Conservation (phyloP, 2,888 invertebrate species). For the Andrena fulva region DNA sequence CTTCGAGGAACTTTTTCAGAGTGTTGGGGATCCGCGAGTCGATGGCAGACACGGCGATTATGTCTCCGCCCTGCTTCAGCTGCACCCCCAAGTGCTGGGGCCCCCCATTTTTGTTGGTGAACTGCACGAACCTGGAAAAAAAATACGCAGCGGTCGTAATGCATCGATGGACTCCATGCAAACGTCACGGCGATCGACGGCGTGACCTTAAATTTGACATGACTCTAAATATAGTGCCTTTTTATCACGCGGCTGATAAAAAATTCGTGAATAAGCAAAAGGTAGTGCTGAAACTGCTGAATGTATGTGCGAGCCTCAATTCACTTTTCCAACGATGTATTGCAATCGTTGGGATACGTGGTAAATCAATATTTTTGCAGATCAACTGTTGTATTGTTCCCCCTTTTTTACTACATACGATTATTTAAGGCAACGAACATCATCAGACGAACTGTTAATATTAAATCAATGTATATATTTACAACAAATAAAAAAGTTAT, state of each 20-base stretch:
- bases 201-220: constrained; percentile 6
- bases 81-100: constrained; percentile 90
- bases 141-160: background rate
- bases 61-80: constrained; percentile 88
- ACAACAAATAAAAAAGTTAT: too few species aligned
- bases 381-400: too few species aligned
- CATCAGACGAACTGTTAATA: too few species aligned
- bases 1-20: constrained; percentile 86
- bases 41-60: constrained; percentile 88
- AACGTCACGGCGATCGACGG: background rate
- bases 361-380: too few species aligned
- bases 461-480: too few species aligned
- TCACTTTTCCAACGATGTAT: too few species aligned
- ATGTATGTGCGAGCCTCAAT: too few species aligned
- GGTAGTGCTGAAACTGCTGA: background rate
- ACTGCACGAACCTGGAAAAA: constrained; percentile 89
- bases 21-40: constrained; percentile 87
- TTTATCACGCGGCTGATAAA: background rate
- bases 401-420: too few species aligned
- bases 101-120: constrained; percentile 87
- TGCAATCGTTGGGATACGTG: too few species aligned
- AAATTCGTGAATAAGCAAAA: background rate
- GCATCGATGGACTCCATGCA: background rate
- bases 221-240: background rate
- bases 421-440: too few species aligned